Base-by-base conservation (phyloP, 2,888 invertebrate genomes). In the Carterocephalus palaemon region DNA sequence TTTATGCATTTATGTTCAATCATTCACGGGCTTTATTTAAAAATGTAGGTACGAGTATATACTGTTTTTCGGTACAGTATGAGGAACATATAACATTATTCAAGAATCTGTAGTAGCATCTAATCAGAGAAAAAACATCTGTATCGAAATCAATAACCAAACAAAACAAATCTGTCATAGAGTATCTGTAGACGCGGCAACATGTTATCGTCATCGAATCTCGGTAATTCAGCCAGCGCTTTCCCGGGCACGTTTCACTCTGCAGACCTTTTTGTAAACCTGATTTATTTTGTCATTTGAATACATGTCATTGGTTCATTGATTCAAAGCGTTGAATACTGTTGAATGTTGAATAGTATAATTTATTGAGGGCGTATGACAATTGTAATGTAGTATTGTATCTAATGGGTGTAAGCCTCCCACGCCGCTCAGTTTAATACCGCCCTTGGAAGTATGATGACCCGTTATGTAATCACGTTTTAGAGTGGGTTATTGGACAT, bases 171-270 rank as follows among this genome's bases (percentile, higher is more conserved):
- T 56, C 62, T 56, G 54, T 53, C 62, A 61, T 22, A 7, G 26
- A 20, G 39, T n/a, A n/a, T n/a, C n/a, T n/a, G n/a, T 56, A 63
- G 63, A 60, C 61, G 53, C 54, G 52, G 51, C 49, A 36, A 50
- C n/a, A 54, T 51, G 46, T 62, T 66, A 65, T 63, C 60, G 64
- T 57, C 62, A 62, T 62, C 59, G 56, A 54, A 60, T 59, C 47
- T 49, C 49, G 52, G 28, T 84, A 84, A 84, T 82, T 57, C 83
- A 62, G 60, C 62, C 54, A 59, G 57, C 59, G 65, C 61, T 71
- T 78, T 73, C 78, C 48, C 23, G 56, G 73, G 67, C 81, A 81
- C 81, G 81, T 78, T 56, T 69, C 66, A 67, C 60, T 58, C 46
- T 36, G 56, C 53, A 55, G 56, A 60, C 59, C 61, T 64, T 66